These are phyloP conservation scores for Dipus sagitta DNA, from an alignment of 2,797 vertebrate species.

Conservation along the genomic window DNA sequence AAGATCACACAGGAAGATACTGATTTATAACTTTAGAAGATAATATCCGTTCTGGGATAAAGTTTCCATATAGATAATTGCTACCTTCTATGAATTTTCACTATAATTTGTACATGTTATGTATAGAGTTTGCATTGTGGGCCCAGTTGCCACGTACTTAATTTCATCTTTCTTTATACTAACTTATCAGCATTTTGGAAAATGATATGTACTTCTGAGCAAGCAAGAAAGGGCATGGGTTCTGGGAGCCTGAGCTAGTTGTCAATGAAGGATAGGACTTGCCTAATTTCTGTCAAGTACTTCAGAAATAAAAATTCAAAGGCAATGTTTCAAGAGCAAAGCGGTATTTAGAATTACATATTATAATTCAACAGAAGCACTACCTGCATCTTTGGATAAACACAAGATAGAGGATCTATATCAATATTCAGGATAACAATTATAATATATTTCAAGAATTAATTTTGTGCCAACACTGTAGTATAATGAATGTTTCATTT, in stretches of 20 bases:
- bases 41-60: constrained; percentile 7
- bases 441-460: neutral
- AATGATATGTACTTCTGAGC: neutral
- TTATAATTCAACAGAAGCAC: neutral
- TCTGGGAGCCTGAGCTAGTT: neutral
- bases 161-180: constrained; percentile 10
- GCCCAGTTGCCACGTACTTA: constrained; percentile 37
- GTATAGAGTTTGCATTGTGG: neutral
- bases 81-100: constrained; percentile 16
- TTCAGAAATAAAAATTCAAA: constrained; percentile 18
- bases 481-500: neutral
- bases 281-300: neutral
- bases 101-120: neutral
- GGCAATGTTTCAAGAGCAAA: neutral
- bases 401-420: neutral
- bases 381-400: neutral
- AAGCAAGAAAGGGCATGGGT: neutral
- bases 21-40: constrained; percentile 41
- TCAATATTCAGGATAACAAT: neutral
- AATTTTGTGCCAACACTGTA: neutral
- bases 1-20: neutral
- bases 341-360: neutral
- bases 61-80: constrained; percentile 37
- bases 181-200: neutral
- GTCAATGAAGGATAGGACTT: neutral